Evolutionary conservation across 2,113 vertebrate genomes (phyloP).

Genomic region (Dipodomys spectabilis): DNA sequence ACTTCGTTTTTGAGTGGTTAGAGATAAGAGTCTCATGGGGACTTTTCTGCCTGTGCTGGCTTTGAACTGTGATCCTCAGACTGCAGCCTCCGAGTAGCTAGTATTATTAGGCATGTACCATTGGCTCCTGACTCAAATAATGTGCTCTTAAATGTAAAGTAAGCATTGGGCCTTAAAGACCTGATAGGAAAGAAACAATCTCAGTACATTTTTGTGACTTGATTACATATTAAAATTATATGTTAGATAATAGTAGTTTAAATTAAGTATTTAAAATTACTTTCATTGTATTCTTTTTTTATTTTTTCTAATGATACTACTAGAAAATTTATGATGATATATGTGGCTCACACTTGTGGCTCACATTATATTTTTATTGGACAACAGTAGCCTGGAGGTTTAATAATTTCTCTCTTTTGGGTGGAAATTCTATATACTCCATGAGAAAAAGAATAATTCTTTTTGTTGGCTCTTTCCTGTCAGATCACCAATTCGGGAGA

Average conservation of each 20-base stretch:
- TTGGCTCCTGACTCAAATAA: too few species aligned
- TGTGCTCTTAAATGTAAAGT: neutral
- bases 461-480: slow-evolving; percentile 60
- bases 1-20: too few species aligned
- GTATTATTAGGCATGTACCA: too few species aligned
- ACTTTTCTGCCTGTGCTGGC: too few species aligned
- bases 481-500: slow-evolving; percentile 94
- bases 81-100: too few species aligned
- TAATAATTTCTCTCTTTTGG: slow-evolving; percentile 42
- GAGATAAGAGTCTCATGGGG: too few species aligned
- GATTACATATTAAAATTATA: slow-evolving; percentile 26
- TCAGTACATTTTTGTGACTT: neutral
- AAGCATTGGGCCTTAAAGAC: neutral
- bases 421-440: neutral
- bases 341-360: neutral
- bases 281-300: neutral
- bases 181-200: neutral
- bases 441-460: neutral
- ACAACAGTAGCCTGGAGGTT: slow-evolving; percentile 9
- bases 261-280: slow-evolving; percentile 46
- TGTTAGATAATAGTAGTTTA: slow-evolving; percentile 37
- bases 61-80: too few species aligned
- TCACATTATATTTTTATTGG: slow-evolving; percentile 44
- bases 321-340: slow-evolving; percentile 54
- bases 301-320: neutral